phyloP scores from a whole-genome alignment of 2,888 invertebrate genomes.

The Epicampocera succincta region DNA sequence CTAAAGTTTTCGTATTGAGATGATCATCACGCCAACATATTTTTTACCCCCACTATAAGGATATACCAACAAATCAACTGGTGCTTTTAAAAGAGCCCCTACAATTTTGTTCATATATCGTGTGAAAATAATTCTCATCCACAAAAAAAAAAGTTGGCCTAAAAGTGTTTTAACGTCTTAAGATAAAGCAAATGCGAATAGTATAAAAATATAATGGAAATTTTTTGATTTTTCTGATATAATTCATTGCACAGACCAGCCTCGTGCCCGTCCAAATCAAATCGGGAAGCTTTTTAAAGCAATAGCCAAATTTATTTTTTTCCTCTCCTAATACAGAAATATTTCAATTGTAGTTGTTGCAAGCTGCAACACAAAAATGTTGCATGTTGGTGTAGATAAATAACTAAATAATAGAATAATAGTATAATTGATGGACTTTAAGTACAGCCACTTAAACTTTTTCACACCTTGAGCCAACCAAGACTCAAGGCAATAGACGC shows the following conservation, averaged over 20 bases:
- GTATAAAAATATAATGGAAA: too few species aligned
- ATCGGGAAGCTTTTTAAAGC: slow-evolving; percentile 57
- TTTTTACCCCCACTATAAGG: too few species aligned
- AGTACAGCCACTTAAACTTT: slow-evolving; percentile 67
- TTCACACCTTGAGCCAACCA: slow-evolving; percentile 68
- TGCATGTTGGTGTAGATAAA: slow-evolving; percentile 66
- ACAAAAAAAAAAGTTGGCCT: too few species aligned
- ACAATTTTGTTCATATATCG: too few species aligned
- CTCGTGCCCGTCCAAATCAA: slow-evolving; percentile 22
- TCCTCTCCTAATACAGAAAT: neutral
- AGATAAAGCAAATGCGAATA: too few species aligned
- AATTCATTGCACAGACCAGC: neutral
- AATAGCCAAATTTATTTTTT: slow-evolving; percentile 34
- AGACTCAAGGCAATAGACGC: neutral
- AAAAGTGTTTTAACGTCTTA: too few species aligned
- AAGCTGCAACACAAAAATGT: slow-evolving; percentile 30
- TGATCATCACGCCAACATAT: too few species aligned
- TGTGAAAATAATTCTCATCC: too few species aligned
- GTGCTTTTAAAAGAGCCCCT: too few species aligned
- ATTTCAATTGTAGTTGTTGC: slow-evolving; percentile 52
- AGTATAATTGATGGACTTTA: slow-evolving; percentile 70
- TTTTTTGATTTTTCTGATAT: too few species aligned
- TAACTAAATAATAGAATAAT: slow-evolving; percentile 70
- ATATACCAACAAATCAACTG: too few species aligned
- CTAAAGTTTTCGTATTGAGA: too few species aligned